These are phyloP conservation scores for Labeo rohita DNA, from an alignment of 2,113 vertebrate species.

Conservation along the genomic window DNA sequence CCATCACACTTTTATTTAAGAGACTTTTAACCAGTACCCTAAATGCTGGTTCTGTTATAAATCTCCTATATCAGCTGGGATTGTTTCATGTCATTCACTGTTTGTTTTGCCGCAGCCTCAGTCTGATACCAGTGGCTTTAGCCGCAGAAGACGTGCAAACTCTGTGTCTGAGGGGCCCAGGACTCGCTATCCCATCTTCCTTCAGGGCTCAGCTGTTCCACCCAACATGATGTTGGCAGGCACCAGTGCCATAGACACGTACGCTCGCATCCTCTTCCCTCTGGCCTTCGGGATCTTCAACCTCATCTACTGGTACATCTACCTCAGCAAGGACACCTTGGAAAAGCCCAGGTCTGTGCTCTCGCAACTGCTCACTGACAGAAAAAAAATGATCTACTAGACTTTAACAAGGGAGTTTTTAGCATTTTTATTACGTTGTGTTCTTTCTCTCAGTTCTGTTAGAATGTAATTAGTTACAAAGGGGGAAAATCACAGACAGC, in stretches of 20 bases:
- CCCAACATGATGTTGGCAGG: conserved; percentile 75
- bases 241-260: conserved; percentile 89
- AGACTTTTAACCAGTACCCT: neutral
- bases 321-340: conserved; percentile 91
- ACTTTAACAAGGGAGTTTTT: too few relatives aligned
- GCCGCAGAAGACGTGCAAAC: conserved; percentile 84
- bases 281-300: conserved; percentile 91
- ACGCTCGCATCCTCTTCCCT: conserved; percentile 90
- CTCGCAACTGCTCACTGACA: too few relatives aligned
- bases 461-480: too few relatives aligned
- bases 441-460: too few relatives aligned
- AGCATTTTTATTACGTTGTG: too few relatives aligned
- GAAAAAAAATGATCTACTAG: too few relatives aligned
- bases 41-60: neutral
- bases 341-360: conserved; percentile 73
- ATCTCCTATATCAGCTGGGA: neutral
- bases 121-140: conserved; percentile 75
- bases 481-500: too few relatives aligned
- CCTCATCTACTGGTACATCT: conserved; percentile 89
- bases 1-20: neutral
- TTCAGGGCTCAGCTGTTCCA: conserved; percentile 74
- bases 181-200: conserved; percentile 68
- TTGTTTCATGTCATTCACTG: neutral
- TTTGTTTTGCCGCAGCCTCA: conserved; percentile 2
- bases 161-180: conserved; percentile 73